Evolutionary conservation across 2,888 invertebrate species (phyloP), one percentile per base, ranked within the genome.

Genomic region (Drosophila infuscata): DNA sequence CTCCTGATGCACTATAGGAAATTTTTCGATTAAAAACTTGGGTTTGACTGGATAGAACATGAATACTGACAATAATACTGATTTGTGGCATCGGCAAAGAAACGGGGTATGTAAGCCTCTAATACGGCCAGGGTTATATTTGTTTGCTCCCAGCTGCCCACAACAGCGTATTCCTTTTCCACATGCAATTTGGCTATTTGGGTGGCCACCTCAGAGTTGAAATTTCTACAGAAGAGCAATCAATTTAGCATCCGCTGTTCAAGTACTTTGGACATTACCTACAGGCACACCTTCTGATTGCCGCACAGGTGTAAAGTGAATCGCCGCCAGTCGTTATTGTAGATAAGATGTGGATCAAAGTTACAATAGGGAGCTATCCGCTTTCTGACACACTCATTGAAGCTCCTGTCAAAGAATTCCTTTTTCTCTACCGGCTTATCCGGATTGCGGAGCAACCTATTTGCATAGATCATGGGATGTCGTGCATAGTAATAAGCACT

Each of bases 231-330:
- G 43, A 32, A 58, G 25, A 38, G 4, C 51, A 29, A 30, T 11
- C 38, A 32, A 53, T 51, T 54, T 7, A 56, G 43, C 51, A 58
- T n/a, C 17, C 32, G n/a, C 9, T 12, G 17, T 9, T 32, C 30
- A 20, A 35, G 8, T 30, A 2, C 15, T 41, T 3, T 17, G 30
- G 7, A 11, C 8, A 41, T 58, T 66, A 93, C 96, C 94, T 92
- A 97, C 96, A 95, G 95, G 95, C 97, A 97, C 78, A 96, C 95
- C 43, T 96, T 95, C 74, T 96, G 95, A 92, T 97, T 97, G 8
- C 98, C 98, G 91, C 97, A 98, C 93, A 98, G 97, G 94, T 97
- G 97, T 90, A 97, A 95, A 0, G 96, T 96, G 90, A 97, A 97
- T 38, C 97, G 94, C 56, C 97, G 94, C 92, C 97, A 97, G 92